Evolutionary conservation across 53 echinoderm and acorn worm genomes (phyloP).

Genomic region (Temnopleurus reevesii): DNA sequence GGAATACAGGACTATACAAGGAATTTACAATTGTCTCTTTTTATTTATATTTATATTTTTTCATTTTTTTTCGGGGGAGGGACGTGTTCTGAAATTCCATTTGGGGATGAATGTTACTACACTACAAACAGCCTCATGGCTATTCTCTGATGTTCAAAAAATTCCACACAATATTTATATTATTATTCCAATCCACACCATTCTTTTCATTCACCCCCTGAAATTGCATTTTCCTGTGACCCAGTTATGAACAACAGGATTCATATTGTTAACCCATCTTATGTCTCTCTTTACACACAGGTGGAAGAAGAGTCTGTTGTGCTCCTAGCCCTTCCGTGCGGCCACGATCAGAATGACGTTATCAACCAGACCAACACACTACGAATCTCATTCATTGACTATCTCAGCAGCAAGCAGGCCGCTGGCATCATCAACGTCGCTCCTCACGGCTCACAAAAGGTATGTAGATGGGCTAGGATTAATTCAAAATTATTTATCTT

Average conservation of each 20-base stretch:
- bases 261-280: no score
- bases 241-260: no score
- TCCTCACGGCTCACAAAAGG: slow-evolving; percentile 89
- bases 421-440: slow-evolving; percentile 99
- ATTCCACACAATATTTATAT: no score
- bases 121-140: no score
- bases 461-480: slow-evolving; percentile 59
- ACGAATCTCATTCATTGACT: slow-evolving; percentile 81
- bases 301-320: slow-evolving; percentile 84
- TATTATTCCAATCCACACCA: neutral
- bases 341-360: slow-evolving; percentile 86
- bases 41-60: no score
- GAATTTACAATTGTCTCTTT: no score
- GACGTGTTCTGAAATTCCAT: no score
- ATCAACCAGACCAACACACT: slow-evolving; percentile 86
- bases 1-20: no score
- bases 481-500: no score
- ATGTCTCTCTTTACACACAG: slow-evolving; percentile 32
- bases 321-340: slow-evolving; percentile 86
- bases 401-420: slow-evolving; percentile 92
- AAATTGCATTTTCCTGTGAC: neutral
- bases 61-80: no score
- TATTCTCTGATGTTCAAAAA: no score
- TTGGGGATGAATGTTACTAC: no score
- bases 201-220: neutral